These are phyloP conservation scores for Gymnosoma rotundatum DNA, from an alignment of 2,888 invertebrate genomes.

Conservation along the genomic window DNA sequence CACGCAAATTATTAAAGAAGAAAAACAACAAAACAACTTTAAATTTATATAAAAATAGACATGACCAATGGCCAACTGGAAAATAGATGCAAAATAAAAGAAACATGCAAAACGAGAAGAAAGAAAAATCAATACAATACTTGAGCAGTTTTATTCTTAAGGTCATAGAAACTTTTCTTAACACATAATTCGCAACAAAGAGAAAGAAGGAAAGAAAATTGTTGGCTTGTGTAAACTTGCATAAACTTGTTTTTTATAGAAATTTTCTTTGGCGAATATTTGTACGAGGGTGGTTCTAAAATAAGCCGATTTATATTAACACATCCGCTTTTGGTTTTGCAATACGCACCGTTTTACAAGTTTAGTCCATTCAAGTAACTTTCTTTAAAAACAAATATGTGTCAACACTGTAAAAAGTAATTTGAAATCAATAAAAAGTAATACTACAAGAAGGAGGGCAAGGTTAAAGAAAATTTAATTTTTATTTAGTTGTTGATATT, in stretches of 20 bases:
- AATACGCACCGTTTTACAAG: too few relatives aligned
- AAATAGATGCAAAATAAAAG: slow-evolving; percentile 51
- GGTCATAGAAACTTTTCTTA: slow-evolving; percentile 32
- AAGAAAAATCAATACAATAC: slow-evolving; percentile 24
- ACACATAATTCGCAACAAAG: slow-evolving; percentile 17
- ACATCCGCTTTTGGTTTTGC: too few relatives aligned
- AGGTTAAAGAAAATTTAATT: too few relatives aligned
- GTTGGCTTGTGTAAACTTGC: slow-evolving; percentile 27
- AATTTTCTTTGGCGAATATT: slow-evolving; percentile 15
- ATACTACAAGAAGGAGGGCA: too few relatives aligned
- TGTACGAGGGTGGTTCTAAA: slow-evolving; percentile 16
- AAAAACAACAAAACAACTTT: slow-evolving; percentile 13
- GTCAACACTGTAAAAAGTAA: too few relatives aligned
- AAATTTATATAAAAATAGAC: background rate
- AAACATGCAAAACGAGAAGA: slow-evolving; percentile 54
- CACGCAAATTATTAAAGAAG: slow-evolving; percentile 66
- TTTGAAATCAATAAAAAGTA: too few relatives aligned
- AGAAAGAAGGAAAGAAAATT: slow-evolving; percentile 23
- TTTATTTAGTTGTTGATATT: too few relatives aligned
- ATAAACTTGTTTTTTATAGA: slow-evolving; percentile 55
- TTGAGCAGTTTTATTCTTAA: slow-evolving; percentile 24
- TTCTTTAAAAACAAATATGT: too few relatives aligned
- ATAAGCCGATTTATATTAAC: too few relatives aligned
- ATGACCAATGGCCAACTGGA: slow-evolving; percentile 36
- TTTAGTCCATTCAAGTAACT: too few relatives aligned